Evolutionary conservation across 2,113 vertebrate species (phyloP), one percentile per base, ranked within the genome.

Genomic region (Pelvicachromis taeniatus): DNA sequence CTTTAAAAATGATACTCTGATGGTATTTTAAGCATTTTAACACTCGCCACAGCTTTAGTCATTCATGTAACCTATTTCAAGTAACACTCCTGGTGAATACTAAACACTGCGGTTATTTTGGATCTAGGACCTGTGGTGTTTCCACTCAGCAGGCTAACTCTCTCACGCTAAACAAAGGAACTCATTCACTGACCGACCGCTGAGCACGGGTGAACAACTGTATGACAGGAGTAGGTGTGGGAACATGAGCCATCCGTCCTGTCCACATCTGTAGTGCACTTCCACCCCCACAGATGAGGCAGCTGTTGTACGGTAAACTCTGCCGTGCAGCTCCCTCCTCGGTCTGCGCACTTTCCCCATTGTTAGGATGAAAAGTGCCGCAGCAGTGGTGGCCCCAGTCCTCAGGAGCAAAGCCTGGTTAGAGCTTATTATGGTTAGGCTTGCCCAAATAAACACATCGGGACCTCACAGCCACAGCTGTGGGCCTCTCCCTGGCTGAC

Each of bases 361-460:
- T 93, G 90, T 82, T 91, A 87, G 93, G 89, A 94, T 95, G 92
- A 95, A 95, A 95, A 91, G 91, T 81, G 29, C 88, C 81, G 83
- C 92, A 68, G 94, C 87, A 13, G 92, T 77, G 91, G 88, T 85
- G 90, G 95, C 92, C 91, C 88, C 87, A 54, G 83, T 88, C 89
- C 94, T 92, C 92, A 88, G 93, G 92, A 95, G 94, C 92, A 88
- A 89, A 92, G 93, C 90, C 92, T 92, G 89, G 93, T 88, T 88
- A 87, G 87, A 94, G 94, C 93, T 95, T 95, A 95, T 96, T 96
- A 95, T 94, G 93, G 90, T 95, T 95, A 87, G 90, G 88, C 91
- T 94, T 96, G 93, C 90, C 93, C 94, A 96, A 96, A 96, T 95
- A 95, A 96, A 96, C 95, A 95, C 85, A 81, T 85, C 58, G 59